Base-by-base conservation (phyloP, 2,797 vertebrate species). In the Melanotaenia pygmaea region DNA sequence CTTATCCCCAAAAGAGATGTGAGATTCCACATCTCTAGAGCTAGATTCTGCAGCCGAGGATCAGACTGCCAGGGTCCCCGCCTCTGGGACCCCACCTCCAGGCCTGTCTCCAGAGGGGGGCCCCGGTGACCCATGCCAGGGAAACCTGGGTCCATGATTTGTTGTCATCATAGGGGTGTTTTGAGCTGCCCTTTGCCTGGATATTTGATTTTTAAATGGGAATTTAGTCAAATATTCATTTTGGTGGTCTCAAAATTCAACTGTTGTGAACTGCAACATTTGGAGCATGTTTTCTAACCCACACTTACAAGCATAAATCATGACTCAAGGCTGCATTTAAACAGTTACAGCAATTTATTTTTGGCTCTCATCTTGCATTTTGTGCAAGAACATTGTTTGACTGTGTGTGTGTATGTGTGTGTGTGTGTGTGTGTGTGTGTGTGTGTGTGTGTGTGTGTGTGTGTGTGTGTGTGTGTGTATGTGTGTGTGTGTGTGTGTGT, bases 271-370 rank as follows among this genome's bases (percentile, higher is more conserved):
- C 92, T 93, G 91, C 74, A 80, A 83, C 87, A 88, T 91, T 94
- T 93, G 86, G 87, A 92, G 87, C 86, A 85, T 86, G 83, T 91
- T 93, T 80, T 86, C 83, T 85, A 85, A 84, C 70, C 82, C 68
- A 76, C 79, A 87, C 83, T 90, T 89, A 83, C 72, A 37, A 57
- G 64, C 80, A 92, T 93, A 94, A 93, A 94, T 95, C 93, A 91
- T 76, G 72, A 82, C 82, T 84, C 90, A 89, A 90, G 90, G 84
- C 86, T 83, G 80, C 85, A 85, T 90, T 94, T 94, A 93, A 94
- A 94, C 90, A 90, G 86, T 92, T 93, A 94, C 91, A 92, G 88
- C 91, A 91, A 93, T 93, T 94, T 92, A 93, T 94, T 92, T 90
- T 92, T 94, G 93, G 92, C 91, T 71, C 43, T 4, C 77, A 32